Evolutionary conservation across 2,797 vertebrate genomes (phyloP).

Genomic region (Clarias laeviceps): DNA sequence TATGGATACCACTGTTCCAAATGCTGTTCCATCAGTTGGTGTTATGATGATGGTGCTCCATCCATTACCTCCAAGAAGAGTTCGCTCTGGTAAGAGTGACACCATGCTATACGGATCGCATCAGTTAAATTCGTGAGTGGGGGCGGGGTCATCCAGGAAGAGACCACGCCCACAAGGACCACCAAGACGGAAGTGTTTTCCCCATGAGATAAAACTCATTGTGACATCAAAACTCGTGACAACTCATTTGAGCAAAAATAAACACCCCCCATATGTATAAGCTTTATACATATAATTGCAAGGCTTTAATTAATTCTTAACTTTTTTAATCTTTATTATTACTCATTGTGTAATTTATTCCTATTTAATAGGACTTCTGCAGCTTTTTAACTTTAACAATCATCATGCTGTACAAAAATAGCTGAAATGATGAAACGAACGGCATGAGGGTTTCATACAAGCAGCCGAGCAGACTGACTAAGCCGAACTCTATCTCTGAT

Average conservation of each 20-base stretch:
- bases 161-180: neutral
- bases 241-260: neutral
- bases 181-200: neutral
- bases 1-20: neutral
- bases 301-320: neutral
- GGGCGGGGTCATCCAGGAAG: neutral
- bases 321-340: neutral
- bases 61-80: neutral
- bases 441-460: neutral
- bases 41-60: neutral
- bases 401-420: neutral
- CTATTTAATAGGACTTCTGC: neutral
- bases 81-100: neutral
- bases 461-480: neutral
- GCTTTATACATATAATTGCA: neutral
- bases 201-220: no score
- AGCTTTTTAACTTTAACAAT: neutral
- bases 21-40: neutral
- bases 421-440: neutral
- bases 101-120: neutral
- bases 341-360: neutral
- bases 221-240: no score
- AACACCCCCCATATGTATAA: no score
- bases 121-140: neutral
- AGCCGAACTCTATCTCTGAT: conserved; percentile 34